Conservation (phyloP, 2,113 vertebrate species). For the Gobio gobio region DNA sequence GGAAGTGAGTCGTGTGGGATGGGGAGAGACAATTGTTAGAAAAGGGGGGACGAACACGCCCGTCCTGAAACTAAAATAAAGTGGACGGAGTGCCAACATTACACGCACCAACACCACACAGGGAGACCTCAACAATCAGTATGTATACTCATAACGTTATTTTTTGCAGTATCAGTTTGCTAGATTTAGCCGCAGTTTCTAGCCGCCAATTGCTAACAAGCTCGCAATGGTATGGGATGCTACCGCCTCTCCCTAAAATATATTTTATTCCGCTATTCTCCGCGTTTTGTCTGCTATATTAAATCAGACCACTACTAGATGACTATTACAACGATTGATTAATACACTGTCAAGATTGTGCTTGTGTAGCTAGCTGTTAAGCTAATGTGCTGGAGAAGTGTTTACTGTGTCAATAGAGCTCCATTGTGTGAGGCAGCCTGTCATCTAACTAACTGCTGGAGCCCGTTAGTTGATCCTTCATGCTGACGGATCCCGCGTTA, state of each 20-base stretch:
- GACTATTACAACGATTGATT: not conserved
- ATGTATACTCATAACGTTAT: conserved; percentile 7
- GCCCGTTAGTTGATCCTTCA: not conserved
- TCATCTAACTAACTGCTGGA: conserved; percentile 15
- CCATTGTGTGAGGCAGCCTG: conserved; percentile 52
- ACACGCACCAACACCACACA: not conserved
- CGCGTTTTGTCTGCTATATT: not conserved
- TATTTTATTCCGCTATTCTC: not conserved
- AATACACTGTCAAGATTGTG: conserved; percentile 7
- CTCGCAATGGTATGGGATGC: conserved; percentile 30
- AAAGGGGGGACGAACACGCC: conserved; percentile 59
- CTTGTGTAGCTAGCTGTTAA: conserved; percentile 42
- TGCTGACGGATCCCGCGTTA: not conserved
- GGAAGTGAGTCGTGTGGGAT: conserved; percentile 70
- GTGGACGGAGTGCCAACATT: conserved; percentile 25
- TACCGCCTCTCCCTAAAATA: not conserved
- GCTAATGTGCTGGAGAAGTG: conserved; percentile 47
- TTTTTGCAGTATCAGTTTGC: not conserved
- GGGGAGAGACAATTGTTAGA: conserved; percentile 70
- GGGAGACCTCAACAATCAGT: conserved; percentile 13
- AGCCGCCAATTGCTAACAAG: conserved; percentile 35
- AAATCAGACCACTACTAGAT: not conserved
- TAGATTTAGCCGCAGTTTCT: not conserved
- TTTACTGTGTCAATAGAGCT: conserved; percentile 61
- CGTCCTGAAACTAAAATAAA: conserved; percentile 51